Evolutionary conservation across 1,140 invertebrate genomes (phyloP).

Genomic region (fruit fly (Drosophila melanogaster)): Release_6_plus_ISO1_MT NT_033777.3:14866501-14867000

Average conservation of each 20-base stretch:
- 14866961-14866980: slow-evolving; percentile 54
- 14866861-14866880: slow-evolving; percentile 33
- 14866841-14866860: background rate
- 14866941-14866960: slow-evolving; percentile 2
- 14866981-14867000: slow-evolving; percentile 45
- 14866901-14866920: slow-evolving; percentile 32
- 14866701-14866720: background rate
- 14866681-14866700: slow-evolving; percentile 10
- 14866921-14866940: slow-evolving; percentile 74
- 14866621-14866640: background rate
- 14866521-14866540: slow-evolving; percentile 20
- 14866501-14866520: slow-evolving; percentile 9
- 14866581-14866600: slow-evolving; percentile 58
- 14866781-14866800: too few species aligned
- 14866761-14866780: background rate
- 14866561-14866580: slow-evolving; percentile 72
- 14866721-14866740: too few species aligned
- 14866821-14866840: slow-evolving; percentile 7
- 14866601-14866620: slow-evolving; percentile 71
- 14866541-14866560: slow-evolving; percentile 30
- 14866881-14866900: slow-evolving; percentile 65
- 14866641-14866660: background rate
- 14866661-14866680: slow-evolving; percentile 6
- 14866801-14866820: background rate
- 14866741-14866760: too few species aligned